A percentile compares a stretch with the other conserved stretches of the same genome.
phyloP scores from a whole-genome alignment of 1,140 invertebrate genomes.

The Zaprionus gabonicus region DNA sequence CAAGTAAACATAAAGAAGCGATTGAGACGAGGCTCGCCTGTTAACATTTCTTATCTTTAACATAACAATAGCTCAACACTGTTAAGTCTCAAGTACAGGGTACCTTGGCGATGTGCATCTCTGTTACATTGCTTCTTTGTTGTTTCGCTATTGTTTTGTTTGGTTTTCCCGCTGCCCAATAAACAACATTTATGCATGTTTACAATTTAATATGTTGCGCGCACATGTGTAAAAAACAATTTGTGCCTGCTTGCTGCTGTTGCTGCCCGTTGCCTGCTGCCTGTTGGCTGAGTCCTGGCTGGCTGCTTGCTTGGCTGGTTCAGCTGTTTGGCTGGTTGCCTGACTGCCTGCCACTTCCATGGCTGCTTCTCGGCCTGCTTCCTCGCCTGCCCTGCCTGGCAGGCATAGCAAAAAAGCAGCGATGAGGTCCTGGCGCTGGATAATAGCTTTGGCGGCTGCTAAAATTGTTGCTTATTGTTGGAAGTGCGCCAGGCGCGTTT shows the following conservation, averaged over 20 bases:
- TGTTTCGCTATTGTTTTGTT: slow-evolving; percentile 42
- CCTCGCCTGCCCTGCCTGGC: slow-evolving; percentile 15
- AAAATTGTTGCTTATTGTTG: slow-evolving; percentile 65
- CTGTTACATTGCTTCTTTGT: background rate
- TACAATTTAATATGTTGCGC: slow-evolving; percentile 73
- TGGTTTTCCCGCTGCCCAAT: slow-evolving; percentile 51
- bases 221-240: slow-evolving; percentile 70
- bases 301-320: slow-evolving; percentile 19
- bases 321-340: slow-evolving; percentile 15
- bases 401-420: slow-evolving; percentile 57
- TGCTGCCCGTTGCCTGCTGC: slow-evolving; percentile 2
- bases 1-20: too few relatives aligned
- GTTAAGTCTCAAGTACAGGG: slow-evolving; percentile 2
- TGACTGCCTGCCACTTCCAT: background rate
- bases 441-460: slow-evolving; percentile 64
- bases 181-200: slow-evolving; percentile 74
- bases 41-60: too few relatives aligned
- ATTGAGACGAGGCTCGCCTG: too few relatives aligned
- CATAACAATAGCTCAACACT: too few relatives aligned
- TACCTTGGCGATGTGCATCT: background rate
- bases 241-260: slow-evolving; percentile 44
- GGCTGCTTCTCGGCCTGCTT: background rate
- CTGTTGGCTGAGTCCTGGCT: slow-evolving; percentile 5
- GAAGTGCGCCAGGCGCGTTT: slow-evolving; percentile 58
- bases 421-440: slow-evolving; percentile 43